These are phyloP conservation scores for Crambe crambe DNA, from an alignment of 37 sponge, comb jelly and placozoan species.

Conservation along the genomic window DNA sequence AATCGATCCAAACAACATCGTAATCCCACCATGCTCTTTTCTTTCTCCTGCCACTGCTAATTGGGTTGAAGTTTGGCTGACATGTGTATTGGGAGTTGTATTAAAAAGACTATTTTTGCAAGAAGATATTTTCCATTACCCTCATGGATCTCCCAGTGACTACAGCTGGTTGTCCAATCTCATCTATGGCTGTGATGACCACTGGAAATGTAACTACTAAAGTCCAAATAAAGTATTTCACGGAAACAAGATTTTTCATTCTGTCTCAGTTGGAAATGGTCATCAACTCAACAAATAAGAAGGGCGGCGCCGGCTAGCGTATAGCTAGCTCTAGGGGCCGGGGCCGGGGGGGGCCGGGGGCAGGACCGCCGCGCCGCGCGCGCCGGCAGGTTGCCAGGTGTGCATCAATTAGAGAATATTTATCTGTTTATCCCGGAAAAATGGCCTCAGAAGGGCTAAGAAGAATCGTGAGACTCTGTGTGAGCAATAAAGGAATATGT, in stretches of 20 bases:
- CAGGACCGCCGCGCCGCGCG: too few relatives aligned
- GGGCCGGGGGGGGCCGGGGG: too few relatives aligned
- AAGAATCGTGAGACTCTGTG: too few relatives aligned
- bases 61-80: constrained; percentile 43
- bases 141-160: background rate
- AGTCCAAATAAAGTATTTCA: background rate
- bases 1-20: constrained; percentile 46
- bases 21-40: background rate
- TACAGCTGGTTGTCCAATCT: background rate
- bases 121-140: background rate
- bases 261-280: too few relatives aligned
- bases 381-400: background rate
- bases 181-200: background rate
- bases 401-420: background rate
- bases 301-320: too few relatives aligned
- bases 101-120: background rate
- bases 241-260: background rate
- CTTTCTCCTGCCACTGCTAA: background rate
- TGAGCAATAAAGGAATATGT: too few relatives aligned
- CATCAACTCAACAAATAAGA: too few relatives aligned
- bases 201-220: background rate
- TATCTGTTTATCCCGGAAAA: too few relatives aligned
- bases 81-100: too few relatives aligned
- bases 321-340: too few relatives aligned
- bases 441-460: too few relatives aligned